Percentiles rank a stretch among this genome's conserved stretches.
These are phyloP conservation scores for Chymomyza amoena DNA, from an alignment of 2,888 invertebrate genomes.

Conservation along the genomic window DNA sequence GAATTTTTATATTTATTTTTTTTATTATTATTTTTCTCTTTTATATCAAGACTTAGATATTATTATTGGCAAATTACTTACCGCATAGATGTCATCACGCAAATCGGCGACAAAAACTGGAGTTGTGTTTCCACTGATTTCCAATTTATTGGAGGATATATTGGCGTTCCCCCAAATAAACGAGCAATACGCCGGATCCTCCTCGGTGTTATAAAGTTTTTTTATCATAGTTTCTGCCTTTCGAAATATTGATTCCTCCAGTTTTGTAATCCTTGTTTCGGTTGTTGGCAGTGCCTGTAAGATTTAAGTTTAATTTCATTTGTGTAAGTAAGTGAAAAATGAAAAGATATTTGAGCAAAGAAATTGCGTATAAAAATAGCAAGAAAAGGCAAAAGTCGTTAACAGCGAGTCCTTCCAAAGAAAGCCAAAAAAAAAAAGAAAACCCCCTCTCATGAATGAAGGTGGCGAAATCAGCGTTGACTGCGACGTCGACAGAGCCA, in stretches of 20 bases:
- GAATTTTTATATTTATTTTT: too few relatives aligned
- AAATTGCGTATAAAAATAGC: constrained; percentile 47
- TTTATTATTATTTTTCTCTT: too few relatives aligned
- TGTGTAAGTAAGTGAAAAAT: constrained; percentile 33
- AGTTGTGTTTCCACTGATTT: constrained; percentile 57
- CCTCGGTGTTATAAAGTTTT: constrained; percentile 76
- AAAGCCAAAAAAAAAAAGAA: too few relatives aligned
- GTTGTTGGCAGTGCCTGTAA: constrained; percentile 16
- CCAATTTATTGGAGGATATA: constrained; percentile 45
- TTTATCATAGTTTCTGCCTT: constrained; percentile 74
- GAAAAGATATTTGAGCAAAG: constrained; percentile 13
- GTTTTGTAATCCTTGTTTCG: constrained; percentile 14
- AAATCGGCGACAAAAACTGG: constrained; percentile 47
- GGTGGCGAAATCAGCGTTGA: neutral
- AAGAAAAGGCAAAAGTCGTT: constrained; percentile 9
- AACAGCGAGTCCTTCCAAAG: neutral
- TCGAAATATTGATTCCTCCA: constrained; percentile 11
- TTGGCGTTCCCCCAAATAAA: constrained; percentile 77
- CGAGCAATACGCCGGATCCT: constrained; percentile 77
- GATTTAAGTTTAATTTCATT: constrained; percentile 48
- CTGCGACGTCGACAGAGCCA: neutral
- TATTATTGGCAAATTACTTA: constrained; percentile 35
- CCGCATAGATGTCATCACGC: constrained; percentile 65
- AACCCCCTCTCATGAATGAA: constrained; percentile 47
- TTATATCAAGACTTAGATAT: too few relatives aligned